These are phyloP conservation scores for Zonotrichia leucophrys DNA, from an alignment of 2,113 vertebrate genomes.

Conservation along the genomic window DNA sequence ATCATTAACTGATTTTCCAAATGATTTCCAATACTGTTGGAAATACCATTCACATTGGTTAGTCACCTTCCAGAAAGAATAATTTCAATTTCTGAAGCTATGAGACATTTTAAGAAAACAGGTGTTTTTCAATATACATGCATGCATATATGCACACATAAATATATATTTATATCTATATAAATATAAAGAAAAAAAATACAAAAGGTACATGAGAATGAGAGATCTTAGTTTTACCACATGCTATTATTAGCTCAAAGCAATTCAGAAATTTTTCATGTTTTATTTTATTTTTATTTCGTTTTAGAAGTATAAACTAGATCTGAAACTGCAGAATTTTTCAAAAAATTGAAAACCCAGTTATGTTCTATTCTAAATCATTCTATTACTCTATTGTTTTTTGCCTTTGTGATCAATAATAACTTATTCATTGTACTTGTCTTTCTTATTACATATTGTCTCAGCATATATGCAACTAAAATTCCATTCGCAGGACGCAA, in stretches of 20 bases:
- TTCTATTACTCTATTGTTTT: neutral
- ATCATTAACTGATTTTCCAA: neutral
- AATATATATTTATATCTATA: neutral
- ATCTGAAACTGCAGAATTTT: neutral
- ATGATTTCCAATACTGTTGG: neutral
- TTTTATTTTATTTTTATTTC: neutral
- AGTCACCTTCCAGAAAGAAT: neutral
- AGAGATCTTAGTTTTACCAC: neutral
- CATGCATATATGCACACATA: neutral
- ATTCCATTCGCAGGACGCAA: neutral
- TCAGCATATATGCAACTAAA: neutral
- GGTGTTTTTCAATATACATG: neutral
- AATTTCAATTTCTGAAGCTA: neutral
- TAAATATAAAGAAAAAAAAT: neutral
- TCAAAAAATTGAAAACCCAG: neutral
- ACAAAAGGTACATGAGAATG: neutral
- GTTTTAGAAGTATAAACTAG: neutral
- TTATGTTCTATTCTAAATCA: neutral
- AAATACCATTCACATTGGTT: neutral
- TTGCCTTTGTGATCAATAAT: neutral
- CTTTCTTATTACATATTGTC: neutral
- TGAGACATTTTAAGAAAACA: neutral
- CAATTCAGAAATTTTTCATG: neutral
- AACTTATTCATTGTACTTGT: neutral
- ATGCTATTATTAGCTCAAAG: neutral